Evolutionary conservation across 2,113 vertebrate species (phyloP), one percentile per base, ranked within the genome.

Genomic region (Perca flavescens): DNA sequence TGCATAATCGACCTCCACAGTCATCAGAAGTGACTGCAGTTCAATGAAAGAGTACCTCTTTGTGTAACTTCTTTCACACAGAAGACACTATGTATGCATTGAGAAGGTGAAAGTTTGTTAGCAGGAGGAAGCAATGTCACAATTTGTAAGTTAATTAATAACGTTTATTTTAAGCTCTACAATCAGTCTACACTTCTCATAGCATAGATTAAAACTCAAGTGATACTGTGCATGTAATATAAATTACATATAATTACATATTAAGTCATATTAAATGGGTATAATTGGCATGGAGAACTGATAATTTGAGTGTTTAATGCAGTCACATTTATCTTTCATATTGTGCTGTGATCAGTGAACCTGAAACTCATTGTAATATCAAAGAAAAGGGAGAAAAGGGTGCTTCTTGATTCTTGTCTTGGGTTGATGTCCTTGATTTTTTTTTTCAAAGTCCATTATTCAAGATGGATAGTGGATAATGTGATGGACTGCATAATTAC

Each of bases 401-500:
- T 50, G 11, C 64, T 28, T 70, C 16, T 54, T 25, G 47, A 52
- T 80, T 79, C 62, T 74, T 65, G 56, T 62, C 74, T 81, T 25
- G 64, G 78, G 57, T 81, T 85, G 80, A 81, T 74, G 86, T 80
- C 82, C 90, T 87, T 92, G 77, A 89, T 67, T 43, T 43, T 76
- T 57, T 66, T 88, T 70, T 86, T 65, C 65, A 69, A 62, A 83
- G 71, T 79, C 64, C 60, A 89, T 89, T 88, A 90, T 87, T 90
- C 36, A 81, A 80, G 70, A 86, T 82, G 76, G 79, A 64, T 58
- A 54, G 76, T 49, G 71, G 63, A 88, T 84, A 89, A 84, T 83
- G 61, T 85, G 87, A 85, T 82, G 75, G 85, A 84, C 77, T 84
- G 81, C 74, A 54, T 89, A 88, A 92, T 91, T 88, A 86, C 49